Base-by-base conservation (phyloP, 2,113 vertebrate genomes). In the Coryphaenoides rupestris region DNA sequence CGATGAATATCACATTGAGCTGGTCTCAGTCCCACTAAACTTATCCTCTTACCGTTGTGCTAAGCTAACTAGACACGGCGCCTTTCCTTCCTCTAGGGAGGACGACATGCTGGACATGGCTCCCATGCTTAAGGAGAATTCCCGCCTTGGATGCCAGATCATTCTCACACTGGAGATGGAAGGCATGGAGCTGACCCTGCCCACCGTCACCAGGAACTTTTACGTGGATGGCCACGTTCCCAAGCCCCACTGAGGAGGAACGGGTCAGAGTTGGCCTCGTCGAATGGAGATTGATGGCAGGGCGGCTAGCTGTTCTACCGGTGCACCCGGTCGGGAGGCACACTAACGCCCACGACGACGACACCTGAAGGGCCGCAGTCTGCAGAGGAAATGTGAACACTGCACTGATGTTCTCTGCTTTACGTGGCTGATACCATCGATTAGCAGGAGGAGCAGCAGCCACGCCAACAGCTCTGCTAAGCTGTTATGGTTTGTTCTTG, bases 101-200 rank as follows among this genome's bases (percentile, higher is more conserved):
- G 95, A 97, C 0, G 95, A 97, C 83, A 95, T 97, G 94, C 82
- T 97, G 85, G 95, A 97, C 84, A 92, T 95, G 95, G 95, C 95
- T 0, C 92, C 95, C 0, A 77, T 91, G 78, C 94, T 97, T 47
- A 93, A 93, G 86, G 92, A 94, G 84, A 95, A 94, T 79, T 97
- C 95, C 0, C 87, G 95, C 0, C 89, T 97, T 40, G 92, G 94
- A 67, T 97, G 95, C 82, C 95, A 97, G 89, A 91, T 96, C 55
- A 64, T 92, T 62, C 90, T 96, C 16, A 92, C 88, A 0, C 84
- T 69, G 0, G 94, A 94, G 63, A 80, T 95, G 23, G 92, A 95
- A 0, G 94, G 95, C 49, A 92, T 93, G 0, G 91, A 92, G 70
- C 75, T 97, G 47, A 93, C 90, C 0, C 84, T 96, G 52, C 95